phyloP scores from a whole-genome alignment of 1,140 invertebrate genomes.

The Cardiocondyla obscurior region DNA sequence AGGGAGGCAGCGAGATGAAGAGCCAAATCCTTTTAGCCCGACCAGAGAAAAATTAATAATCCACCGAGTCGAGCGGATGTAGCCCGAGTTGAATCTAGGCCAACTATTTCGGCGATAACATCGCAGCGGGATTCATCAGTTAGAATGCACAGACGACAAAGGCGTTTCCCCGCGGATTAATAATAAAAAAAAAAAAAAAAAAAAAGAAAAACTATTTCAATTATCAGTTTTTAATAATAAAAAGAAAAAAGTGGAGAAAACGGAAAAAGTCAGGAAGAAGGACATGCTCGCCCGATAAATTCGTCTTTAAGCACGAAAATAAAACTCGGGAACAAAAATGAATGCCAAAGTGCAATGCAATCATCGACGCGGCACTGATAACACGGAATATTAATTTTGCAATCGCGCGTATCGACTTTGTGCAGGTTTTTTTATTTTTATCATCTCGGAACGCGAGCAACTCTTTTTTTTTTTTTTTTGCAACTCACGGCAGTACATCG shows the following conservation, averaged over 20 bases:
- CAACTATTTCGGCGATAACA: slow-evolving; percentile 71
- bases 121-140: slow-evolving; percentile 69
- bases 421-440: background rate
- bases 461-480: slow-evolving; percentile 23
- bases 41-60: slow-evolving; percentile 71
- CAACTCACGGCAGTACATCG: background rate
- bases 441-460: slow-evolving; percentile 7
- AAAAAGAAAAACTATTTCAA: slow-evolving; percentile 61
- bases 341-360: slow-evolving; percentile 61
- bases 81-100: slow-evolving; percentile 67
- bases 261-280: background rate
- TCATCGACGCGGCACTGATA: slow-evolving; percentile 42
- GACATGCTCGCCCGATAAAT: background rate
- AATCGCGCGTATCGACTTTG: slow-evolving; percentile 4
- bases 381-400: slow-evolving; percentile 62
- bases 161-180: slow-evolving; percentile 45
- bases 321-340: slow-evolving; percentile 36
- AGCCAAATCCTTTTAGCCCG: slow-evolving; percentile 63
- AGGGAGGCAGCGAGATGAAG: slow-evolving; percentile 5
- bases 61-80: slow-evolving; percentile 58
- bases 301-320: slow-evolving; percentile 8
- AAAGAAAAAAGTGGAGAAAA: background rate
- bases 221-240: slow-evolving; percentile 63
- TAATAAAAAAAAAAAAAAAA: too few relatives aligned
- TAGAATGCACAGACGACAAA: slow-evolving; percentile 64